Evolutionary conservation across 2,888 invertebrate genomes (phyloP).

Genomic region (Rhaphigaster nebulosa): DNA sequence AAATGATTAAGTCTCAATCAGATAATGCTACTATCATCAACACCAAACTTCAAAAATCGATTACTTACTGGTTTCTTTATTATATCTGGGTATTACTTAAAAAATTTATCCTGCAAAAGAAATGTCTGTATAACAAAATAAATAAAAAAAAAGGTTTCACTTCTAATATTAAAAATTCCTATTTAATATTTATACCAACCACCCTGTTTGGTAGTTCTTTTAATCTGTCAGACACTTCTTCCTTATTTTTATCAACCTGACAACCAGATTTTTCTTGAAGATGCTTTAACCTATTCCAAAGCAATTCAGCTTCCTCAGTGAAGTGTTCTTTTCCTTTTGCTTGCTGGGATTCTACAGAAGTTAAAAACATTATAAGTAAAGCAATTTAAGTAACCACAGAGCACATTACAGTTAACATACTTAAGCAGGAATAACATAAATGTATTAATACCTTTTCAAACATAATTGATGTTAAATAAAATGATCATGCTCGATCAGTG

Average conservation of each 20-base stretch:
- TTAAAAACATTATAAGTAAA: neutral
- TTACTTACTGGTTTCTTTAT: neutral
- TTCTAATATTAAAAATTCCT: neutral
- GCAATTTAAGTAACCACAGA: neutral
- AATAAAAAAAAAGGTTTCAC: neutral
- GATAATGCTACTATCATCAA: neutral
- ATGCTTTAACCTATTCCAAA: conserved; percentile 48
- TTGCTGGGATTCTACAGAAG: neutral
- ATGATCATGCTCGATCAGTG: neutral
- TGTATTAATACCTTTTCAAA: neutral
- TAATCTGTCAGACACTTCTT: conserved; percentile 47
- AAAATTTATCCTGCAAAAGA: neutral
- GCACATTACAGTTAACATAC: neutral
- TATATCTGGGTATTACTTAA: neutral
- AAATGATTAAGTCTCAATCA: neutral
- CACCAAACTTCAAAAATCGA: neutral
- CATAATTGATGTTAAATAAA: neutral
- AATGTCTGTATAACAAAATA: neutral
- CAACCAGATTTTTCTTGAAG: conserved; percentile 59
- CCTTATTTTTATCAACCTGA: conserved; percentile 55
- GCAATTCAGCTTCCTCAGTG: conserved; percentile 53
- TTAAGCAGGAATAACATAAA: no score
- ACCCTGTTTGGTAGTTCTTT: conserved; percentile 31
- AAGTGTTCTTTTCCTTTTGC: conserved; percentile 46
- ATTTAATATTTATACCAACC: conserved; percentile 48